Conservation (phyloP, 2,888 invertebrate species). For the Lasioglossum figueresi region DNA sequence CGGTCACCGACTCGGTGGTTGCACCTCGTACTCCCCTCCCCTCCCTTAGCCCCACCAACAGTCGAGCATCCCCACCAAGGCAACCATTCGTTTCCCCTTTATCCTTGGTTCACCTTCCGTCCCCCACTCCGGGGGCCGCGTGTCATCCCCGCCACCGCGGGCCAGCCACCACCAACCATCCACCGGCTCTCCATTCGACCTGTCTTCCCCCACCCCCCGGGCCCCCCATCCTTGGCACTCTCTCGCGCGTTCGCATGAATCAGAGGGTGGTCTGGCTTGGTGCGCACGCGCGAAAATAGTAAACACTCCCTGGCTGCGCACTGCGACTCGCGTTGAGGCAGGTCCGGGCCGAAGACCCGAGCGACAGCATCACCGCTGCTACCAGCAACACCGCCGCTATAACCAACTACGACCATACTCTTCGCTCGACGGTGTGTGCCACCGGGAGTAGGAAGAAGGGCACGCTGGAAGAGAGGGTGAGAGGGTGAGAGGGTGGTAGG, state of each 20-base stretch:
- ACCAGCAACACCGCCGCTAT: constrained; percentile 26
- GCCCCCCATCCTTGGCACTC: constrained; percentile 22
- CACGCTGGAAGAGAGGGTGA: constrained; percentile 3
- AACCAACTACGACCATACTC: constrained; percentile 13
- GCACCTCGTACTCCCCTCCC: constrained; percentile 40
- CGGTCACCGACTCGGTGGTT: constrained; percentile 46
- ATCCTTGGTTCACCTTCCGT: background rate
- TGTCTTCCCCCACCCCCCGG: constrained; percentile 30
- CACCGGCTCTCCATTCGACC: constrained; percentile 21
- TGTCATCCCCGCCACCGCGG: constrained; percentile 52
- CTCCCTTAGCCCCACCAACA: background rate
- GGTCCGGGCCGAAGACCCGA: constrained; percentile 77
- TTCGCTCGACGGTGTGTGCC: background rate
- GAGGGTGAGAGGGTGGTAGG: background rate
- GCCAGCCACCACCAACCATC: constrained; percentile 47
- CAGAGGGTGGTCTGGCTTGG: constrained; percentile 61
- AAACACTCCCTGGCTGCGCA: constrained; percentile 83
- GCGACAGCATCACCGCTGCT: constrained; percentile 59
- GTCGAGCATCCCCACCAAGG: constrained; percentile 35
- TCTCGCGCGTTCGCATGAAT: constrained; percentile 56
- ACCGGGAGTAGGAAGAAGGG: constrained; percentile 17
- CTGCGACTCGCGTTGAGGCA: constrained; percentile 80
- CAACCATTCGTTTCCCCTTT: background rate
- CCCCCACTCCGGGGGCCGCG: constrained; percentile 1
- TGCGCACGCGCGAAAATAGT: constrained; percentile 80